Evolutionary conservation across 2,113 vertebrate species (phyloP).

Genomic region (Zosterops borbonicus): DNA sequence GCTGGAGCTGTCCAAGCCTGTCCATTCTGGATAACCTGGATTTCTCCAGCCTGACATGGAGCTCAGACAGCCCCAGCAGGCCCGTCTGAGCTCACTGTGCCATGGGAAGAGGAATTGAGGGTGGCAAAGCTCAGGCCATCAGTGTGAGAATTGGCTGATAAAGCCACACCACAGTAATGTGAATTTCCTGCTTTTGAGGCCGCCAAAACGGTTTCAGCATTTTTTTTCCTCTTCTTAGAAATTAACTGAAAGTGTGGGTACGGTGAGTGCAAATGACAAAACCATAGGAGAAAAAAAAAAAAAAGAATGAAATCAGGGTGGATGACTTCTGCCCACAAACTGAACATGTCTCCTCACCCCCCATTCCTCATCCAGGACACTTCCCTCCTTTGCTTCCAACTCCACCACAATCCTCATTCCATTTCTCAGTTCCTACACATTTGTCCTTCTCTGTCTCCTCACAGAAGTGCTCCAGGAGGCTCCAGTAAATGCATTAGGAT

Average conservation of each 20-base stretch:
- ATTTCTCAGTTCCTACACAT: neutral
- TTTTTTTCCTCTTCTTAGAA: neutral
- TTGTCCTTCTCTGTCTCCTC: neutral
- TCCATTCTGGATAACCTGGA: neutral
- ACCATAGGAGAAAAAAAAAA: neutral
- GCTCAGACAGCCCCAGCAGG: neutral
- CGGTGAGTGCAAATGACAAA: fast-evolving
- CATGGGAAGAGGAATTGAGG: neutral
- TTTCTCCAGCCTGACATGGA: neutral
- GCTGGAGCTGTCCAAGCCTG: neutral
- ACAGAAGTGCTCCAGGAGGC: neutral
- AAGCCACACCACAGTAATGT: neutral
- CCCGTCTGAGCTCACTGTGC: neutral
- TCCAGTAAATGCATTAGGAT: neutral
- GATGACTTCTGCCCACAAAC: neutral
- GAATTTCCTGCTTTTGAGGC: slow-evolving; percentile 17
- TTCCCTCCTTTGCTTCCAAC: neutral
- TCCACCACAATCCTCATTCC: neutral
- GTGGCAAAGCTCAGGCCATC: neutral
- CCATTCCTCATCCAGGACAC: neutral
- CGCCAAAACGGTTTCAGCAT: fast-evolving
- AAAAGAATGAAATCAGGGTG: neutral
- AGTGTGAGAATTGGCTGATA: neutral
- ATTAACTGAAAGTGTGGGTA: neutral
- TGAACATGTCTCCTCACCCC: neutral